These are phyloP conservation scores for Hypena proboscidalis DNA, from an alignment of 2,888 invertebrate genomes.

Conservation along the genomic window DNA sequence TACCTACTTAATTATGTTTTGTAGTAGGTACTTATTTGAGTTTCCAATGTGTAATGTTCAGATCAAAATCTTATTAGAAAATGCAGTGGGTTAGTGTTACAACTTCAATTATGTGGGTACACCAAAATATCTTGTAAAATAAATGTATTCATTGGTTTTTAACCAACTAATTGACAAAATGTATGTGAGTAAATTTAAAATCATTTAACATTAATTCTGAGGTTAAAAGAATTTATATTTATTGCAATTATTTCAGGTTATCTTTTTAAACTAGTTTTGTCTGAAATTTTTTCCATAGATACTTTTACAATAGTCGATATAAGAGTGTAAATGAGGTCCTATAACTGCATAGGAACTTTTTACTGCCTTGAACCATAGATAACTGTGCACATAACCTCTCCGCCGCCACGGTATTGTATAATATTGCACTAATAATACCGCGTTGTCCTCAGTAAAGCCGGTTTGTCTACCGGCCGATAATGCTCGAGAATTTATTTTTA, in stretches of 20 bases:
- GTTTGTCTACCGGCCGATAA: constrained; percentile 80
- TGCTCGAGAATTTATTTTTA: constrained; percentile 84
- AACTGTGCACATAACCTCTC: constrained; percentile 44
- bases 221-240: no score
- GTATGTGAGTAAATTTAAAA: constrained; percentile 3
- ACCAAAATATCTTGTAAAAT: not conserved
- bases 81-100: not conserved
- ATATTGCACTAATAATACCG: constrained; percentile 77
- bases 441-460: constrained; percentile 76
- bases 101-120: not conserved
- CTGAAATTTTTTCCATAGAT: no score
- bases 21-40: no score
- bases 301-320: no score
- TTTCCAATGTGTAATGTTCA: no score
- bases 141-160: not conserved
- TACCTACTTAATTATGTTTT: no score
- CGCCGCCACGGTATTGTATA: constrained; percentile 56
- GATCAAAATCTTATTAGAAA: no score
- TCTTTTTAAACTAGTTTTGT: not conserved
- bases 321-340: no score
- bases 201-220: not conserved
- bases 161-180: constrained; percentile 2
- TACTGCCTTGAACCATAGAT: constrained; percentile 38
- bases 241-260: constrained; percentile 6
- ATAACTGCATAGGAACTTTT: constrained; percentile 5